Evolutionary conservation across 2,113 vertebrate genomes (phyloP), one percentile per base, ranked within the genome.

Genomic region (Vidua macroura): DNA sequence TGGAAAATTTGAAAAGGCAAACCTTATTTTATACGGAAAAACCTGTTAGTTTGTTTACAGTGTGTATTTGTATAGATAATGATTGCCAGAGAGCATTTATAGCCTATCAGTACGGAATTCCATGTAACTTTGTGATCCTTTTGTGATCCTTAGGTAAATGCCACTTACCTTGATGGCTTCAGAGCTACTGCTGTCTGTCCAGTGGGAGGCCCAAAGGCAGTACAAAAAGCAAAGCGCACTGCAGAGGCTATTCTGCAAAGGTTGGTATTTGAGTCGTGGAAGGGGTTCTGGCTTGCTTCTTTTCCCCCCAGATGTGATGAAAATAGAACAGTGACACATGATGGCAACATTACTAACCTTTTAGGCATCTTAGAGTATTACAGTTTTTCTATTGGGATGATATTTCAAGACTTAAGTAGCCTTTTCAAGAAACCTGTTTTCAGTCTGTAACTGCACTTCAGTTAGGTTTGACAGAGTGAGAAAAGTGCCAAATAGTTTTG

Each of bases 121-220:
- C 30, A 17, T 41, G 37, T 95, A 69, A 88, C 48, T 90, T 69
- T n/a, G 9, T 82, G 78, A 94, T 90, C 9, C 13, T 43, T 91
- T 64, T 88, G n/a, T n/a, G n/a, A 25, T 96, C 9, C 0, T 35
- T 93, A 99, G 98, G 98, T 99, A 68, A 99, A 98, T 90, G 98
- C 98, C 39, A 99, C 98, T 67, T 99, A 98, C 83, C 93, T 98
- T 92, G 98, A 99, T 72, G 98, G 98, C 7, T 99, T 98, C 96
- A 98, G 98, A 96, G 98, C 98, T 35, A 98, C 98, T 25, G 98
- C 98, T 9, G 98, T 99, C 43, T 99, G 98, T 96, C 97, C 98
- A 8, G 97, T 98, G 16, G 98, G 96, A 58, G 98, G 98, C 4
- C 98, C 98, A 18, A 98, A 97, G 85, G 98, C 98, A 1, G 85